phyloP scores from a whole-genome alignment of 2,113 vertebrate genomes.

The Calonectris borealis region DNA sequence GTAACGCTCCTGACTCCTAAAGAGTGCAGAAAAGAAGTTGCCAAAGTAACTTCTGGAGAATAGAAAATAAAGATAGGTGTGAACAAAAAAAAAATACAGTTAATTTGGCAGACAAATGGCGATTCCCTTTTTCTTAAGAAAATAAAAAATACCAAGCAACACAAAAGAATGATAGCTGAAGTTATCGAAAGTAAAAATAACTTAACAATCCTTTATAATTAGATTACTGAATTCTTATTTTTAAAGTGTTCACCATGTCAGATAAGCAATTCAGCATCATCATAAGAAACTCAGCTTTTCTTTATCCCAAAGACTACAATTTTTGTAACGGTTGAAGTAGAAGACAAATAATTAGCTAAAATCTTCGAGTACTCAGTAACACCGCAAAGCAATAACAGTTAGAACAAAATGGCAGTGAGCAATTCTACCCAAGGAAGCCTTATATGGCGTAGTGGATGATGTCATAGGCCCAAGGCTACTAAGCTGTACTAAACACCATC shows the following conservation, averaged over 20 bases:
- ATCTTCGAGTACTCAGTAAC: not conserved
- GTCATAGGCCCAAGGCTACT: not conserved
- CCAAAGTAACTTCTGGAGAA: not conserved
- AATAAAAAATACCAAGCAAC: not conserved
- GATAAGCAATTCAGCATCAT: not conserved
- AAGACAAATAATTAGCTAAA: not conserved
- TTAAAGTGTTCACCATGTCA: not conserved
- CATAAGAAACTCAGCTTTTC: not conserved
- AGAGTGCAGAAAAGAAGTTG: not conserved
- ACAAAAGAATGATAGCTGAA: not conserved
- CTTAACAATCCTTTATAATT: not conserved
- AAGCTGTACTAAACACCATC: not conserved
- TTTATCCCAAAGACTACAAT: not conserved
- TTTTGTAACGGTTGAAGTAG: not conserved
- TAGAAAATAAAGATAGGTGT: not conserved
- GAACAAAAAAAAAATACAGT: not conserved
- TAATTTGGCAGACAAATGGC: not conserved
- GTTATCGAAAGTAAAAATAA: not conserved
- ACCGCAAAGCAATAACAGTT: not conserved
- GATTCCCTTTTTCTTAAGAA: not conserved
- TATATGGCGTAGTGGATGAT: fast-evolving
- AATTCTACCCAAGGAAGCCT: not conserved
- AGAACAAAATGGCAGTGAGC: not conserved
- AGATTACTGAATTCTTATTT: not conserved
- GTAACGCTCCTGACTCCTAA: not conserved